Percentiles rank a stretch among this genome's conserved stretches.
Evolutionary conservation across 2,113 vertebrate species (phyloP).

Genomic region (Struthio camelus): DNA sequence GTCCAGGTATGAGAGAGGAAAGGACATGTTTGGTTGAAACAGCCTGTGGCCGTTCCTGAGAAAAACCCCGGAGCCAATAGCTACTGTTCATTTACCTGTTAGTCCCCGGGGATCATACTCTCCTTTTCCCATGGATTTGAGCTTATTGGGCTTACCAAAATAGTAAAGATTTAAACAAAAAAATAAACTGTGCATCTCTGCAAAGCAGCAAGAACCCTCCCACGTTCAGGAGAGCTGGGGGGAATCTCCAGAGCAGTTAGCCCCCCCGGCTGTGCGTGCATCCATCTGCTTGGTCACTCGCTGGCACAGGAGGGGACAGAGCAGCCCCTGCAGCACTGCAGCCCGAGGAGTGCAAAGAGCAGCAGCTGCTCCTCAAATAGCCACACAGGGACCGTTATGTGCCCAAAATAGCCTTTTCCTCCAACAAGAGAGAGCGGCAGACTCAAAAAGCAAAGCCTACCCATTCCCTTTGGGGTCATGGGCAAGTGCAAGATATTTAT

Average conservation of each 20-base stretch:
- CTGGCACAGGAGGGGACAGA: background rate
- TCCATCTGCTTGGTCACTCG: fast-evolving
- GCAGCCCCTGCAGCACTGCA: background rate
- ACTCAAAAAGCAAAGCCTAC: conserved; percentile 1
- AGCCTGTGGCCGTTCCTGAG: background rate
- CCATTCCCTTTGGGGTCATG: background rate
- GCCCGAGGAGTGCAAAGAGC: background rate
- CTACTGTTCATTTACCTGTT: background rate
- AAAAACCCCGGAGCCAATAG: fast-evolving
- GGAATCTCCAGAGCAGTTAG: background rate
- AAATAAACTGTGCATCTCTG: background rate
- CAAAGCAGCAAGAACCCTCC: background rate
- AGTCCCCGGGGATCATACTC: background rate
- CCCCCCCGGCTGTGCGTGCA: fast-evolving
- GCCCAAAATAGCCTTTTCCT: background rate
- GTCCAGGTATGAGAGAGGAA: background rate
- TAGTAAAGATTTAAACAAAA: background rate
- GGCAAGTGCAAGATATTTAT: conserved; percentile 19
- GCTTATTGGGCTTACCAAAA: background rate
- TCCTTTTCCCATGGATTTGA: background rate
- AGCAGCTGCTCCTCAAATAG: conserved; percentile 31
- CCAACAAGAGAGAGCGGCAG: background rate
- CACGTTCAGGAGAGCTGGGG: fast-evolving
- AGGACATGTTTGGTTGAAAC: background rate
- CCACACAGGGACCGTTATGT: background rate